Percentiles rank a stretch among this genome's conserved stretches.
phyloP scores from a whole-genome alignment of 2,888 invertebrate species.

The Zaprionus obscuricornis region DNA sequence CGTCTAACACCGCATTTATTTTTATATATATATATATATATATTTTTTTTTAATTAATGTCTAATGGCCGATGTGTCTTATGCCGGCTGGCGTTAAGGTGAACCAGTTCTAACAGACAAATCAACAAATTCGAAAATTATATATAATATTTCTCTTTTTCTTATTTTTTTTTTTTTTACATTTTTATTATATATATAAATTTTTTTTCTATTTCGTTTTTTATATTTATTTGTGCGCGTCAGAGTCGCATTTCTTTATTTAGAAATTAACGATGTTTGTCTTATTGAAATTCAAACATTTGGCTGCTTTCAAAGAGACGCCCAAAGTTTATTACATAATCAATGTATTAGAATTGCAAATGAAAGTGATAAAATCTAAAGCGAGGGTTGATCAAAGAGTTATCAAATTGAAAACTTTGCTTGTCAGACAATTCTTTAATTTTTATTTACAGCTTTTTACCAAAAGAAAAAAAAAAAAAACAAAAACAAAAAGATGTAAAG shows the following conservation, averaged over 20 bases:
- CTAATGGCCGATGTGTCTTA: too few relatives aligned
- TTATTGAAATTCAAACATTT: constrained; percentile 27
- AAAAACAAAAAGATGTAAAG: too few relatives aligned
- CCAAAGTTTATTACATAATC: constrained; percentile 10
- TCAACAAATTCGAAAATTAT: constrained; percentile 19
- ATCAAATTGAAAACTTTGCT: too few relatives aligned
- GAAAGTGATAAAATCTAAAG: not conserved
- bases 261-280: constrained; percentile 9
- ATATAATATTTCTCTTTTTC: constrained; percentile 6
- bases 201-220: not conserved
- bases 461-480: too few relatives aligned
- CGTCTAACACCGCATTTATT: too few relatives aligned
- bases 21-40: too few relatives aligned
- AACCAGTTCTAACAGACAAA: constrained; percentile 50
- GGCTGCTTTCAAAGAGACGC: not conserved
- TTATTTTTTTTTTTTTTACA: constrained; percentile 2
- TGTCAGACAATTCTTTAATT: too few relatives aligned
- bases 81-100: constrained; percentile 30
- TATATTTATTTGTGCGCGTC: constrained; percentile 1
- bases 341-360: constrained; percentile 27
- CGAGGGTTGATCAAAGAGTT: not conserved
- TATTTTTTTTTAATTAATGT: constrained; percentile 44
- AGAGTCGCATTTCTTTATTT: constrained; percentile 26
- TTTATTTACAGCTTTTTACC: too few relatives aligned
- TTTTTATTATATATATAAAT: not conserved